Evolutionary conservation across 2,797 vertebrate species (phyloP).

Genomic region (Scarus forsteni): DNA sequence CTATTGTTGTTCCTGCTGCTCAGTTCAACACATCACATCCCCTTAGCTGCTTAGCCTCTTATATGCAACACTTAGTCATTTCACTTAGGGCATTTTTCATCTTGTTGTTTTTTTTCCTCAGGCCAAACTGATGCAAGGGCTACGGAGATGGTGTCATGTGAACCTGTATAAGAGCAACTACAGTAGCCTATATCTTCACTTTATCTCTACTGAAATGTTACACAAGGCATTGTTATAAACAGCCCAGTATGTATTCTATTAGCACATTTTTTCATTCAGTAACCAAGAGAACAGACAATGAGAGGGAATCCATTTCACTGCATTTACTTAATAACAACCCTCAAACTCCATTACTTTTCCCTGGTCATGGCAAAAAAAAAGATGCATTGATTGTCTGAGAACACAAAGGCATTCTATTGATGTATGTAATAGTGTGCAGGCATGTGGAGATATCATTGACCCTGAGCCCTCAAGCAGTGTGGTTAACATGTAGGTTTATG

Average conservation of each 20-base stretch:
- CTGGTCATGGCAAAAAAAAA: conserved; percentile 49
- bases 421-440: conserved; percentile 55
- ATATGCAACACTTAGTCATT: no score
- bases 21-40: no score
- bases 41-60: no score
- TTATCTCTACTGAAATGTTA: no score
- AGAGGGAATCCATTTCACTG: conserved; percentile 48
- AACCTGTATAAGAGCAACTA: neutral
- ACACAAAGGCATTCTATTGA: conserved; percentile 52
- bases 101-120: no score
- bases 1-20: no score
- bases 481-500: conserved; percentile 26
- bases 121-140: no score
- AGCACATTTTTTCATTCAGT: conserved; percentile 29
- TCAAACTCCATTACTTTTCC: conserved; percentile 43
- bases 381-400: conserved; percentile 48
- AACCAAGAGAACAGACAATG: conserved; percentile 34
- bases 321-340: conserved; percentile 58
- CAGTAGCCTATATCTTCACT: neutral
- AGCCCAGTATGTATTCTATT: conserved; percentile 14
- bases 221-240: neutral
- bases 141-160: no score
- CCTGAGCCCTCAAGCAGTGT: conserved; percentile 17
- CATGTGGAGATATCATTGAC: conserved; percentile 49
- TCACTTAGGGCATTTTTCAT: no score